Conservation (phyloP, 1,140 invertebrate genomes). For the Anthonomus grandis region DNA sequence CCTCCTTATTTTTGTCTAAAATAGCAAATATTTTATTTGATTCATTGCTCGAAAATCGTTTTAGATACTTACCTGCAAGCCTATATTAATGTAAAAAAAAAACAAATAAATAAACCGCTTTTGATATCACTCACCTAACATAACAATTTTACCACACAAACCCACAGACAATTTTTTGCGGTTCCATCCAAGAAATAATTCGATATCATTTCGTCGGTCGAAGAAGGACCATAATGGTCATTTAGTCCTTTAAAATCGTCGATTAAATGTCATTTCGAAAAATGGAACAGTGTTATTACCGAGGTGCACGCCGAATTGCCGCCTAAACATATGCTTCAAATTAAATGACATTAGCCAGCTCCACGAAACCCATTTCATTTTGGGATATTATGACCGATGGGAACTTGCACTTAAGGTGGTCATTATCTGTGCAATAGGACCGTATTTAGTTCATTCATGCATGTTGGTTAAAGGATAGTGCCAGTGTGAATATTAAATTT, state of each 20-base stretch:
- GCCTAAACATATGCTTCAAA: conserved; percentile 40
- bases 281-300: conserved; percentile 31
- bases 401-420: conserved; percentile 13
- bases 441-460: too few relatives aligned
- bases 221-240: conserved; percentile 31
- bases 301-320: conserved; percentile 17
- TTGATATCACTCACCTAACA: too few relatives aligned
- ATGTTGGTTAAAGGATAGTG: too few relatives aligned
- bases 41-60: too few relatives aligned
- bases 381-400: conserved; percentile 9
- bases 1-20: too few relatives aligned
- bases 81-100: too few relatives aligned
- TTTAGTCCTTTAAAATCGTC: conserved; percentile 34
- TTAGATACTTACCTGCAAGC: too few relatives aligned
- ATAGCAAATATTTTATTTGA: too few relatives aligned
- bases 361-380: conserved; percentile 29
- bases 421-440: conserved; percentile 12
- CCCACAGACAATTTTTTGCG: conserved; percentile 32
- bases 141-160: too few relatives aligned
- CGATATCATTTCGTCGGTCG: conserved; percentile 23
- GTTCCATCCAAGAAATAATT: conserved; percentile 32
- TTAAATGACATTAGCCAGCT: conserved; percentile 40
- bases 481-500: too few relatives aligned
- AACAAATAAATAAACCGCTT: too few relatives aligned
- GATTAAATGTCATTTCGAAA: conserved; percentile 37